These are phyloP conservation scores for Chrysolina haemoptera DNA, from an alignment of 2,888 invertebrate genomes.

Conservation along the genomic window DNA sequence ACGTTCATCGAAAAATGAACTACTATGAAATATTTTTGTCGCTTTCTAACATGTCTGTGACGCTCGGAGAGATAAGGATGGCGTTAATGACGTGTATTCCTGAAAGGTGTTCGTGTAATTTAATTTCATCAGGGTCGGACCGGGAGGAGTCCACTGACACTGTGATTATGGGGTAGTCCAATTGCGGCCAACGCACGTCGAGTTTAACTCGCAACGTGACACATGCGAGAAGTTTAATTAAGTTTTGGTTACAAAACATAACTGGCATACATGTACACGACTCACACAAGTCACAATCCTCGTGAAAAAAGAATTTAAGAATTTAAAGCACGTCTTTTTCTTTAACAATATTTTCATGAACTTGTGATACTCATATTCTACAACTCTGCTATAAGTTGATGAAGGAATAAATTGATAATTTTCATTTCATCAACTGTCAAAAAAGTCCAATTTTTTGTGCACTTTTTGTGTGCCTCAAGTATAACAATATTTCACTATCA, in stretches of 20 bases:
- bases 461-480: too few relatives aligned
- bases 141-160: conserved; percentile 70
- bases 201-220: conserved; percentile 59
- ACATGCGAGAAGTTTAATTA: conserved; percentile 44
- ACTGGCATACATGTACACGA: neutral
- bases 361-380: too few relatives aligned
- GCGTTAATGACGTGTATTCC: conserved; percentile 59
- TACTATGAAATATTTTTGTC: conserved; percentile 30
- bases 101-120: conserved; percentile 67
- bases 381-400: too few relatives aligned
- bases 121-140: conserved; percentile 70
- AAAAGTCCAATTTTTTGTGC: too few relatives aligned
- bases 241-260: neutral
- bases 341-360: too few relatives aligned
- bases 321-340: too few relatives aligned
- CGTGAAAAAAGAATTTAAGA: too few relatives aligned
- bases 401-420: too few relatives aligned
- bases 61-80: conserved; percentile 44
- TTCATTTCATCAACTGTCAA: too few relatives aligned
- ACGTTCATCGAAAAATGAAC: conserved; percentile 39
- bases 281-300: too few relatives aligned
- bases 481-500: too few relatives aligned
- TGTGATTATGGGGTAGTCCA: conserved; percentile 67
- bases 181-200: conserved; percentile 58
- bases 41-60: conserved; percentile 30